A percentile compares a stretch with the other conserved stretches of the same genome.
phyloP scores from a whole-genome alignment of 2,113 vertebrate species.

The Abramis brama region DNA sequence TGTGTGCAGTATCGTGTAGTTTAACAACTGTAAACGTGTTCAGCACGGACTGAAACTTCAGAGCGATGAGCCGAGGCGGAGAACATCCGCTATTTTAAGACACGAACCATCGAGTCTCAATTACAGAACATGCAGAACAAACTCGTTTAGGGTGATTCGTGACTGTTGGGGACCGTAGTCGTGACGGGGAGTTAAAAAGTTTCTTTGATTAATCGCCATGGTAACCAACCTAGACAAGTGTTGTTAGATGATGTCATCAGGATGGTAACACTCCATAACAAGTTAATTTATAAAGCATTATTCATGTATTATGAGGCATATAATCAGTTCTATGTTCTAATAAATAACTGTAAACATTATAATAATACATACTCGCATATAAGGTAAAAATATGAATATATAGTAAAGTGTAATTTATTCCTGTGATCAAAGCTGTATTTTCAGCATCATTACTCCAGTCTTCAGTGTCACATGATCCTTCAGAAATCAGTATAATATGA shows the following conservation, averaged over 20 bases:
- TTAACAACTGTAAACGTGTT: background rate
- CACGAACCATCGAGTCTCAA: background rate
- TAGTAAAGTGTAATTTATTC: background rate
- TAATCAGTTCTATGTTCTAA: background rate
- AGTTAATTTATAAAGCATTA: background rate
- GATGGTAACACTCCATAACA: background rate
- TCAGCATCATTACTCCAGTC: no score
- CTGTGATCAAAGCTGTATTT: background rate
- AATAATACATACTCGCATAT: background rate
- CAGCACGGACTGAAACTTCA: background rate
- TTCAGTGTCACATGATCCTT: no score
- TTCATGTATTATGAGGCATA: background rate
- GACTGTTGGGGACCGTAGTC: constrained; percentile 28
- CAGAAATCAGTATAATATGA: no score
- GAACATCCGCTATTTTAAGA: constrained; percentile 27
- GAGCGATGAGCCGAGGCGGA: background rate
- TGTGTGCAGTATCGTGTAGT: background rate
- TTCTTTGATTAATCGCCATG: constrained; percentile 13
- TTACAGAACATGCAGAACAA: background rate
- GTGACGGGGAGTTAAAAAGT: constrained; percentile 18
- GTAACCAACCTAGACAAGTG: background rate
- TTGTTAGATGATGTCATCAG: constrained; percentile 16
- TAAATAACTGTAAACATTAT: background rate
- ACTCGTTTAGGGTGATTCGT: constrained; percentile 20
- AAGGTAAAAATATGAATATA: background rate